Evolutionary conservation across 1,140 invertebrate species (phyloP).

Genomic region (Zaprionus africanus): DNA sequence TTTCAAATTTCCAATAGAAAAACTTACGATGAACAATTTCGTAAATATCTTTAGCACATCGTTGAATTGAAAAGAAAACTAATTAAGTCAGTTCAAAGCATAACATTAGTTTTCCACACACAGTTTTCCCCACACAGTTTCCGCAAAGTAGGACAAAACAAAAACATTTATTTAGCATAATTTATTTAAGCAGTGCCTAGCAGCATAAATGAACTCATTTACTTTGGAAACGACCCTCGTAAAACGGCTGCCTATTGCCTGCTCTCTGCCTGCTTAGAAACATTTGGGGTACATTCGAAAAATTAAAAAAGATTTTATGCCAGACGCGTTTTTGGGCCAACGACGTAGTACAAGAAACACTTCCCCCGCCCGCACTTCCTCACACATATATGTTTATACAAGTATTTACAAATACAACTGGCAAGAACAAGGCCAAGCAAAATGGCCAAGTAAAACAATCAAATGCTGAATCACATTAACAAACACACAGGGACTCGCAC

Average conservation of each 20-base stretch:
- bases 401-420: conserved; percentile 38
- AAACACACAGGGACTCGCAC: conserved; percentile 21
- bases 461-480: conserved; percentile 28
- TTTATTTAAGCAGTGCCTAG: conserved; percentile 23
- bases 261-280: conserved; percentile 3
- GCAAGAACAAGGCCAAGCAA: conserved; percentile 31
- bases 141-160: conserved; percentile 1
- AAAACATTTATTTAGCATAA: conserved; percentile 35
- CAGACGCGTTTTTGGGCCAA: conserved; percentile 58
- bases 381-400: conserved; percentile 18
- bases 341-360: conserved; percentile 10
- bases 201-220: conserved; percentile 42
- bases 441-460: conserved; percentile 54
- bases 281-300: conserved; percentile 19
- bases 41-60: background rate
- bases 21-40: background rate
- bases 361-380: background rate
- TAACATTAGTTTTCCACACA: background rate
- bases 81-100: conserved; percentile 19
- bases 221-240: conserved; percentile 46
- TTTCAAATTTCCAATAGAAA: background rate
- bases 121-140: background rate
- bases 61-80: conserved; percentile 12
- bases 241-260: conserved; percentile 31
- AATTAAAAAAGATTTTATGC: conserved; percentile 73